phyloP scores from a whole-genome alignment of 2,888 invertebrate genomes.

The Panopea generosa region DNA sequence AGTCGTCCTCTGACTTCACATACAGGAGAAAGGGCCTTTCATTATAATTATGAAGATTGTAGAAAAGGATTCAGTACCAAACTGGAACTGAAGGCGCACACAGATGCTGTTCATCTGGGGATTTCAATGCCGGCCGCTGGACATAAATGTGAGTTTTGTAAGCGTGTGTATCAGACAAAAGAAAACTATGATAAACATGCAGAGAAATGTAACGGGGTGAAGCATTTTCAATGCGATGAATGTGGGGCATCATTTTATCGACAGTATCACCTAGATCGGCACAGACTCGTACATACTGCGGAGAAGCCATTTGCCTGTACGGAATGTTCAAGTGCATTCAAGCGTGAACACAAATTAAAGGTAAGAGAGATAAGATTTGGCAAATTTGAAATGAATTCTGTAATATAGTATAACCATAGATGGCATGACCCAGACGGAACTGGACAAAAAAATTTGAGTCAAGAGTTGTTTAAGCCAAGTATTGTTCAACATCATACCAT shows the following conservation, averaged over 20 bases:
- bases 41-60: background rate
- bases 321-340: background rate
- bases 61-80: background rate
- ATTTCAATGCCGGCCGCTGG: no score
- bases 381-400: no score
- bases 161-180: conserved; percentile 14
- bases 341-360: background rate
- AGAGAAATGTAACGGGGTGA: conserved; percentile 21
- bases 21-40: no score
- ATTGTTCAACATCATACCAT: no score
- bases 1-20: no score
- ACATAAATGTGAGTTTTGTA: conserved; percentile 22
- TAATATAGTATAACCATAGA: no score
- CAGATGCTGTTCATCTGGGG: no score
- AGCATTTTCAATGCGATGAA: conserved; percentile 27
- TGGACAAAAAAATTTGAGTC: no score
- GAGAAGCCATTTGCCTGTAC: background rate
- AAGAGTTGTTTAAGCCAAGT: no score
- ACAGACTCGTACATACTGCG: conserved; percentile 13
- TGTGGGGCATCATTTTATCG: conserved; percentile 35
- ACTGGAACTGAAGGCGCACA: background rate
- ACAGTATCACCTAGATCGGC: conserved; percentile 37
- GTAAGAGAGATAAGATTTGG: no score
- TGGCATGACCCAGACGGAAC: no score
- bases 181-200: conserved; percentile 24